These are phyloP conservation scores for Augiades crinisus DNA, from an alignment of 2,888 invertebrate genomes.

Conservation along the genomic window DNA sequence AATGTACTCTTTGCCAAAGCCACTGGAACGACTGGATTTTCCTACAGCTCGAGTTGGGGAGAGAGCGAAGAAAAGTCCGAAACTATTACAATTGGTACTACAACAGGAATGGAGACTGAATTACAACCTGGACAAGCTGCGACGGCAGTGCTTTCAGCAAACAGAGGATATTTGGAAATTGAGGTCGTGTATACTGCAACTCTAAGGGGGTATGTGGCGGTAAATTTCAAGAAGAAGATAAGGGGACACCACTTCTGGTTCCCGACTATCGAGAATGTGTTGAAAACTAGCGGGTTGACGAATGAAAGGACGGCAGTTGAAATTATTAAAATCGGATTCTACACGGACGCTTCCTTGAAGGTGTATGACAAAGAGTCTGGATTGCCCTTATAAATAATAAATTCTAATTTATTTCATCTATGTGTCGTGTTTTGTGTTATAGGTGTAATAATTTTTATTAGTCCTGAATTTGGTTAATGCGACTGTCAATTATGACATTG, in stretches of 20 bases:
- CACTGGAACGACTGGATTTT: constrained; percentile 49
- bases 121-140: constrained; percentile 54
- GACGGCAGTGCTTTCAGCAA: constrained; percentile 56
- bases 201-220: constrained; percentile 57
- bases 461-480: too few species aligned
- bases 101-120: constrained; percentile 56
- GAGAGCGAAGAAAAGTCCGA: constrained; percentile 55
- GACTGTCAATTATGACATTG: too few species aligned
- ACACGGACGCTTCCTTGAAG: constrained; percentile 53
- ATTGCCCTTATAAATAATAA: constrained; percentile 40
- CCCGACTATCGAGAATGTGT: constrained; percentile 47
- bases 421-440: too few species aligned
- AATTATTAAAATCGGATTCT: constrained; percentile 51
- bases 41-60: constrained; percentile 55
- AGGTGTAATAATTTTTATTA: too few species aligned
- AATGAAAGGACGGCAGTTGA: constrained; percentile 48
- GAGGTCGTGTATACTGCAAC: constrained; percentile 50
- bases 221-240: constrained; percentile 48
- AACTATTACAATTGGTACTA: constrained; percentile 51
- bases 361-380: constrained; percentile 55
- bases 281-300: constrained; percentile 44
- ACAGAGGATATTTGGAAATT: constrained; percentile 49
- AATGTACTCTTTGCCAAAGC: constrained; percentile 54
- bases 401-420: too few species aligned
- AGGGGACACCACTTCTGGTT: constrained; percentile 62